phyloP scores from a whole-genome alignment of 2,797 vertebrate genomes.

The Manis pentadactyla region DNA sequence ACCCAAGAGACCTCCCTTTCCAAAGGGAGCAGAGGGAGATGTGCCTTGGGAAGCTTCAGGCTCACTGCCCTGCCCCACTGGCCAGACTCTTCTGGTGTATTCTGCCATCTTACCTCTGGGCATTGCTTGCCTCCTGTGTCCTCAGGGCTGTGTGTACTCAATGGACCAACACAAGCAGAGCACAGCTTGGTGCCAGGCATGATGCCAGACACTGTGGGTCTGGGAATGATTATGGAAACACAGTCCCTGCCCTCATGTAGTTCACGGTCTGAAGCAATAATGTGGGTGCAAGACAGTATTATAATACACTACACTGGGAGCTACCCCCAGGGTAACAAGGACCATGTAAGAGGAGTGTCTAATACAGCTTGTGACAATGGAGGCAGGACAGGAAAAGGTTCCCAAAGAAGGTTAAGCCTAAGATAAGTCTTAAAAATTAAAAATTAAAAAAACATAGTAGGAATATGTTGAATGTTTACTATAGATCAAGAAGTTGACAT shows the following conservation, averaged over 20 bases:
- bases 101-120: background rate
- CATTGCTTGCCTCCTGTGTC: background rate
- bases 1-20: background rate
- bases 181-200: background rate
- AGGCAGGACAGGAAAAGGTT: background rate
- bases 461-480: background rate
- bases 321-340: background rate
- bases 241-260: background rate
- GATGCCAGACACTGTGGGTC: background rate
- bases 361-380: background rate
- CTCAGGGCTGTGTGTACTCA: background rate
- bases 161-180: background rate
- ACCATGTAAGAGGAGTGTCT: background rate
- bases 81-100: background rate
- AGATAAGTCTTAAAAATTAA: background rate
- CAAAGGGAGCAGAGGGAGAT: background rate
- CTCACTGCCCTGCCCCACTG: accelerated
- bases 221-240: background rate
- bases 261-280: background rate
- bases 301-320: background rate
- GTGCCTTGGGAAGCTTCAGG: background rate
- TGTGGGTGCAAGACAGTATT: background rate
- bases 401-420: background rate
- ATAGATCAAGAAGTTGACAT: background rate
- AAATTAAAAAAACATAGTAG: background rate